Evolutionary conservation across 2,888 invertebrate genomes (phyloP).

Genomic region (Odontothrips loti): DNA sequence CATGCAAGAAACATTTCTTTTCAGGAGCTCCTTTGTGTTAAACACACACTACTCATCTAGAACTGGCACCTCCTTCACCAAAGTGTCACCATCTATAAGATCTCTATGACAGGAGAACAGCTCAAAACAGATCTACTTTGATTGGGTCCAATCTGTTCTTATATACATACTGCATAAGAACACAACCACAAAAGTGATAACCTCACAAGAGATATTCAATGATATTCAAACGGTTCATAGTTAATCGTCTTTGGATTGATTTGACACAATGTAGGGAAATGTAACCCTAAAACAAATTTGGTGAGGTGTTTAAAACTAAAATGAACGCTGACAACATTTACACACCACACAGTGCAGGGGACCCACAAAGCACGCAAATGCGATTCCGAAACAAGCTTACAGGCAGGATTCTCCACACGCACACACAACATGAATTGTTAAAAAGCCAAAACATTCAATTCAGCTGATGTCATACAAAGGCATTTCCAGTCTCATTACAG

Average conservation of each 20-base stretch:
- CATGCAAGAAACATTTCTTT: constrained; percentile 1
- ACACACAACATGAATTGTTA: neutral
- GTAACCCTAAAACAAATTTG: neutral
- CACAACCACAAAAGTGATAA: no score
- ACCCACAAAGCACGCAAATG: neutral
- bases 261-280: neutral
- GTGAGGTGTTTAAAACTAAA: neutral
- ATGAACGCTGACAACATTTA: neutral
- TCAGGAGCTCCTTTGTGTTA: neutral
- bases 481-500: no score
- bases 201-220: no score
- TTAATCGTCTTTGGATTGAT: no score
- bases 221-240: no score
- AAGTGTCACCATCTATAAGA: constrained; percentile 9
- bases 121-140: neutral
- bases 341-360: constrained; percentile 5
- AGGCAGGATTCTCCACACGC: neutral
- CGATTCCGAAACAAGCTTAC: neutral
- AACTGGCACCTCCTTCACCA: constrained; percentile 14
- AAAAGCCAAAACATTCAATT: no score
- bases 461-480: no score
- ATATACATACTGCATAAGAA: no score
- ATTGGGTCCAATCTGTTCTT: no score
- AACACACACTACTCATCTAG: neutral
- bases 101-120: neutral